Evolutionary conservation across 92 coral and sea anemone genomes (phyloP).

Genomic region (Zoanthus solanderi): DNA sequence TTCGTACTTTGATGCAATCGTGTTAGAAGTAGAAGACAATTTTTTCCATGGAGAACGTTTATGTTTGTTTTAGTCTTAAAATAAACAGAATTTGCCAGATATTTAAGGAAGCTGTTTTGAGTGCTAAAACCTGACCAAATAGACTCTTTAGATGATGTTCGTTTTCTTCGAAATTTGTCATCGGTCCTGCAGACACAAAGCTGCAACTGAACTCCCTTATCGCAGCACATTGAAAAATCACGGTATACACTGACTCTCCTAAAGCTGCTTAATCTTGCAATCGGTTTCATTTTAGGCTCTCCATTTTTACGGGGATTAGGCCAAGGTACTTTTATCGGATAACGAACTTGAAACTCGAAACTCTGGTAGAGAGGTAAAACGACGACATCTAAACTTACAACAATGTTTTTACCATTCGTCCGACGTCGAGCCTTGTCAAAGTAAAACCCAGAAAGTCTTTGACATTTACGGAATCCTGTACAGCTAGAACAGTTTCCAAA

Average conservation of each 20-base stretch:
- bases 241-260: conserved; percentile 89
- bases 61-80: conserved; percentile 77
- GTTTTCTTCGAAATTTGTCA: conserved; percentile 2
- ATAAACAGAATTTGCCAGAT: conserved; percentile 59
- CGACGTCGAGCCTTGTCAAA: conserved; percentile 57
- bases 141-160: conserved; percentile 32
- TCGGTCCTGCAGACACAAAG: conserved; percentile 75
- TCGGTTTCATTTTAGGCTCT: conserved; percentile 35
- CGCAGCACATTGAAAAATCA: conserved; percentile 80
- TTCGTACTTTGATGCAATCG: conserved; percentile 63
- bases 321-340: conserved; percentile 47
- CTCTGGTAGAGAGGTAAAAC: conserved; percentile 52
- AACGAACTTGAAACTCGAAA: conserved; percentile 64
- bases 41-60: conserved; percentile 67
- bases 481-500: not conserved
- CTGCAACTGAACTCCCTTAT: conserved; percentile 72
- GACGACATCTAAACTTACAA: conserved; percentile 56
- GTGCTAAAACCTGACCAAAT: conserved; percentile 70
- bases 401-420: conserved; percentile 29
- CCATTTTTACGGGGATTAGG: conserved; percentile 28
- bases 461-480: conserved; percentile 56
- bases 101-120: conserved; percentile 58
- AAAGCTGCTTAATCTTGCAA: conserved; percentile 56
- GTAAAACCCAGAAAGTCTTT: conserved; percentile 53
- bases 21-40: conserved; percentile 80